Percentiles rank a stretch among this genome's conserved stretches.
Evolutionary conservation across 2,888 invertebrate species (phyloP).

Genomic region (Ectobius pallidus): DNA sequence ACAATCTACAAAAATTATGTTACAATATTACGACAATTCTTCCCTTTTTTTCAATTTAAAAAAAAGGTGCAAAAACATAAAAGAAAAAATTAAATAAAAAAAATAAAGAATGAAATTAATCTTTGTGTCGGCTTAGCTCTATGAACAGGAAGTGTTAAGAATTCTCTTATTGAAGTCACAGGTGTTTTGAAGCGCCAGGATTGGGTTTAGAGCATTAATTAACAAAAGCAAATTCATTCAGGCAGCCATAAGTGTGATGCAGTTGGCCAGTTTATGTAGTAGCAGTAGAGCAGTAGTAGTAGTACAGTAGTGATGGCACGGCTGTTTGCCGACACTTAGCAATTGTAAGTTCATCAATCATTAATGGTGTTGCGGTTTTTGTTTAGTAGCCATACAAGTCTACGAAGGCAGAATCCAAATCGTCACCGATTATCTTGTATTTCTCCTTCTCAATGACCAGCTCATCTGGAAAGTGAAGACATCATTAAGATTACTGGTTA

Average conservation of each 20-base stretch:
- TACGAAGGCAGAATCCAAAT: constrained; percentile 98
- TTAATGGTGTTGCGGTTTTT: constrained; percentile 37
- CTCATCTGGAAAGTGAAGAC: constrained; percentile 72
- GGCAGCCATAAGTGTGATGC: constrained; percentile 37
- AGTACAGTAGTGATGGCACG: constrained; percentile 47
- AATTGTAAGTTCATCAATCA: constrained; percentile 34
- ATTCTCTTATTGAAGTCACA: constrained; percentile 13
- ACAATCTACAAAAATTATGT: constrained; percentile 43
- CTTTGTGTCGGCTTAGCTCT: constrained; percentile 33
- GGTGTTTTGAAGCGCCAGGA: constrained; percentile 18
- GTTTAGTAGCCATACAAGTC: constrained; percentile 71
- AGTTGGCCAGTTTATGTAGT: constrained; percentile 33
- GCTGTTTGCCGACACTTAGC: constrained; percentile 34
- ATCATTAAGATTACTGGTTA: constrained; percentile 43
- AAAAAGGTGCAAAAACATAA: constrained; percentile 30
- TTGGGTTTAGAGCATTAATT: constrained; percentile 33
- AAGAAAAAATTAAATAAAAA: constrained; percentile 38
- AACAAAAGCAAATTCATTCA: constrained; percentile 35
- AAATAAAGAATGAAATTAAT: constrained; percentile 43
- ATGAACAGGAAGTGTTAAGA: constrained; percentile 30
- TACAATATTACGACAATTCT: constrained; percentile 39
- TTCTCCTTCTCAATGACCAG: constrained; percentile 97
- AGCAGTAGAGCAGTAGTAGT: constrained; percentile 25
- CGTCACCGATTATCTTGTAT: constrained; percentile 99
- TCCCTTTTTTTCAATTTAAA: constrained; percentile 29